Evolutionary conservation across 2,888 invertebrate species (phyloP).

Genomic region (Temnothorax unifasciatus): DNA sequence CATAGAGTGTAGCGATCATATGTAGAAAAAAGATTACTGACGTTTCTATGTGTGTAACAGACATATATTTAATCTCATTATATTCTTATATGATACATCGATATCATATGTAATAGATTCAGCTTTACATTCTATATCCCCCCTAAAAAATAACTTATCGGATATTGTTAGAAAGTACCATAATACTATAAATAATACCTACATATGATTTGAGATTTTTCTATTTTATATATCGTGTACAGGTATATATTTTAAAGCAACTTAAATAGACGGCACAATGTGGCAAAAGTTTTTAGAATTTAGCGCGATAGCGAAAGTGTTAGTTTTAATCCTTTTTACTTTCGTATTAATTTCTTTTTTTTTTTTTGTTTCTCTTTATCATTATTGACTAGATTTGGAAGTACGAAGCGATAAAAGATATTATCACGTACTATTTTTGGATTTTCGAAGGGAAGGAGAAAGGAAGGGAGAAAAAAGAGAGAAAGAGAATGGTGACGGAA

Average conservation of each 20-base stretch:
- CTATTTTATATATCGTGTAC: too few relatives aligned
- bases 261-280: background rate
- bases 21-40: background rate
- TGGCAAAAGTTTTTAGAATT: background rate
- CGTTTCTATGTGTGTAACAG: background rate
- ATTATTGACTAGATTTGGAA: slow-evolving; percentile 13
- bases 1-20: background rate
- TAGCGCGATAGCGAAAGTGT: background rate
- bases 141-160: background rate
- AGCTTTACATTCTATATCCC: background rate
- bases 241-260: background rate
- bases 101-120: background rate
- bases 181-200: background rate
- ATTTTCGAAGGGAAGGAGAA: background rate
- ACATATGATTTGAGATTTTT: background rate
- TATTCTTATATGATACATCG: background rate
- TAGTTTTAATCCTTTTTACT: background rate
- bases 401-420: background rate
- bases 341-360: background rate
- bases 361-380: background rate
- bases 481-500: slow-evolving; percentile 2
- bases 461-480: background rate
- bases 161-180: background rate
- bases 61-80: background rate
- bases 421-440: background rate